Conservation (phyloP, 2,113 vertebrate genomes). For the Hypocryptadius cinnamomeus region DNA sequence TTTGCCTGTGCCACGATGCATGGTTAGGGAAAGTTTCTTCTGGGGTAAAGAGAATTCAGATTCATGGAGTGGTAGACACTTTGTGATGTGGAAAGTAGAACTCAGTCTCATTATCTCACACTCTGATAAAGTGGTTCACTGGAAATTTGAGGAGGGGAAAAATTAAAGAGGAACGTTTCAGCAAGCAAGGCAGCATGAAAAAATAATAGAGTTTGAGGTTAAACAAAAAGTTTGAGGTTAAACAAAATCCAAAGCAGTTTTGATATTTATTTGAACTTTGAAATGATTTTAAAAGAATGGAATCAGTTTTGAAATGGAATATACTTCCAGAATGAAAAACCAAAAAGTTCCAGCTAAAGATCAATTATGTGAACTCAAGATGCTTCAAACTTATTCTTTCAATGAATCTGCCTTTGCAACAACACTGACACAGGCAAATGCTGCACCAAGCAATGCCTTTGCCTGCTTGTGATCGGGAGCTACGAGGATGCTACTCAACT, state of each 20-base stretch:
- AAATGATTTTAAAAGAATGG: not conserved
- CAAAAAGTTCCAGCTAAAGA: not conserved
- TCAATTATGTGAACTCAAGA: not conserved
- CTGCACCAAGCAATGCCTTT: not conserved
- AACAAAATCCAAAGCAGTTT: not conserved
- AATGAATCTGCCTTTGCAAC: not conserved
- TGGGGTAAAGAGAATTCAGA: not conserved
- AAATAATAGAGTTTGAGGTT: not conserved
- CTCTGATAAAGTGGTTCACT: not conserved
- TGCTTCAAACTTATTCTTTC: not conserved
- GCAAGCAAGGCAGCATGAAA: not conserved
- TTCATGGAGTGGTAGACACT: not conserved
- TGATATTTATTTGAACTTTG: not conserved
- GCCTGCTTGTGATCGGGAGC: not conserved
- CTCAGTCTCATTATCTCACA: not conserved
- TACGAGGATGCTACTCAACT: not conserved
- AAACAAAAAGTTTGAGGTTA: not conserved
- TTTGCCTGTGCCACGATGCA: rapidly evolving
- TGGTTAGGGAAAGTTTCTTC: not conserved
- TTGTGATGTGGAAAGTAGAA: not conserved
- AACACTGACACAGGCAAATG: not conserved
- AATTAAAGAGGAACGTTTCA: not conserved
- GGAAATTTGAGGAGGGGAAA: not conserved
- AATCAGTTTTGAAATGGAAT: not conserved
- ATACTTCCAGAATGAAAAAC: not conserved